Conservation (phyloP, 2,113 vertebrate genomes). For the Pelusios castaneus region DNA sequence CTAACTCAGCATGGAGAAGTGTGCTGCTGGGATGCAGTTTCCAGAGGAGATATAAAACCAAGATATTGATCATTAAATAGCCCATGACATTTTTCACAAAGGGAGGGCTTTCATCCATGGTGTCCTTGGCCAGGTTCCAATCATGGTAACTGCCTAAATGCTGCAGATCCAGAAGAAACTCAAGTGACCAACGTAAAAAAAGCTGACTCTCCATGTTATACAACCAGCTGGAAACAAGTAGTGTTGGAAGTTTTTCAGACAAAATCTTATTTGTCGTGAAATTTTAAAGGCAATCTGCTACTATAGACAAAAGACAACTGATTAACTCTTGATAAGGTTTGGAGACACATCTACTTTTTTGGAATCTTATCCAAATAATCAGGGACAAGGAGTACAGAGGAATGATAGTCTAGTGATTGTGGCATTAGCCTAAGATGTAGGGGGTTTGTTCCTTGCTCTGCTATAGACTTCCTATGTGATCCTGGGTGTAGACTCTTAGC, state of each 20-base stretch:
- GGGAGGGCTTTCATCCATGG: not conserved
- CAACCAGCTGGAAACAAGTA: not conserved
- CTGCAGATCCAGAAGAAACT: not conserved
- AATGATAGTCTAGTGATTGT: not conserved
- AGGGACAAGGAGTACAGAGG: not conserved
- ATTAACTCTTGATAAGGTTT: not conserved
- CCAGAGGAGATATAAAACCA: not conserved
- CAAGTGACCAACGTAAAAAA: not conserved
- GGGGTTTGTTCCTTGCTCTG: not conserved
- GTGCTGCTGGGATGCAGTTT: rapidly evolving
- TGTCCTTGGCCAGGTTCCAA: not conserved
- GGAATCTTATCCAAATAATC: not conserved
- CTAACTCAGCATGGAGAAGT: rapidly evolving
- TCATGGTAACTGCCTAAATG: not conserved
- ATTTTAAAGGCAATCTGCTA: not conserved
- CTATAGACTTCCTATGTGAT: not conserved
- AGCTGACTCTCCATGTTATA: not conserved
- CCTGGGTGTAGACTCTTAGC: not conserved
- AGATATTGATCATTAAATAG: rapidly evolving
- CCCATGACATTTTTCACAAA: not conserved
- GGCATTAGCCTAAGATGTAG: not conserved
- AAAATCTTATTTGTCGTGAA: not conserved
- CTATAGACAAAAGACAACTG: not conserved
- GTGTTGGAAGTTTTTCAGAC: not conserved
- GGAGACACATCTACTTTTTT: not conserved